Evolutionary conservation across 2,113 vertebrate genomes (phyloP).

Genomic region (Micronycteris hirsuta): DNA sequence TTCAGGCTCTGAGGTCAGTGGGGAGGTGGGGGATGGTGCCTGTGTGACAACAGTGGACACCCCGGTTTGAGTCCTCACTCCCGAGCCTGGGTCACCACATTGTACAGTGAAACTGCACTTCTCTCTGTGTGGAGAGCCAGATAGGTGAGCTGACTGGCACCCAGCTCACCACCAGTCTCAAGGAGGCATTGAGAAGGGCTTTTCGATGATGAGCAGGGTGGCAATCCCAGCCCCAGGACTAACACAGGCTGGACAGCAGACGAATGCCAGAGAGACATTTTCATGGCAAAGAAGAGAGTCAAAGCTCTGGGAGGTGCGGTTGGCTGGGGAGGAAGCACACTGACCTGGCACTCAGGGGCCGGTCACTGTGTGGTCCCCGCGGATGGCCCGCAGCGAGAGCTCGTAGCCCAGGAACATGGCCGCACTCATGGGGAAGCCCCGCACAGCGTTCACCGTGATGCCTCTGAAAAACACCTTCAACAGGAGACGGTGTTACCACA

Average conservation of each 20-base stretch:
- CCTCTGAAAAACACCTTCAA: conserved; percentile 96
- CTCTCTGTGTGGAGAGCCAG: background rate
- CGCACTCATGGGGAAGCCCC: conserved; percentile 95
- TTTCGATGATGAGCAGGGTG: background rate
- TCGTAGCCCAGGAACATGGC: conserved; percentile 97
- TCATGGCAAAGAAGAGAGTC: background rate
- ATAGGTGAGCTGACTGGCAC: rapidly evolving
- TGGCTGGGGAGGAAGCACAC: background rate
- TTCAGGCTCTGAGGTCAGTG: background rate
- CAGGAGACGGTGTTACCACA: background rate
- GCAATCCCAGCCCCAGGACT: background rate
- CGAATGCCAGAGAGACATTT: background rate
- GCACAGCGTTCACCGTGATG: conserved; percentile 87
- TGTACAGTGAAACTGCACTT: background rate
- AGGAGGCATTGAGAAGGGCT: background rate
- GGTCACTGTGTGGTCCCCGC: conserved; percentile 74
- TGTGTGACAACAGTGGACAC: rapidly evolving
- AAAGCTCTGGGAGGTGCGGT: background rate
- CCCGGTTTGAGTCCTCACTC: background rate
- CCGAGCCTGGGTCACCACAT: background rate
- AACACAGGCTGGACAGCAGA: background rate
- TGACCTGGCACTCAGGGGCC: conserved; percentile 80
- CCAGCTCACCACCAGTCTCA: background rate
- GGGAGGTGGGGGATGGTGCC: background rate
- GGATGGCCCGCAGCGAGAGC: conserved; percentile 91